Evolutionary conservation across 2,888 invertebrate species (phyloP).

Genomic region (Hemaris fuciformis): DNA sequence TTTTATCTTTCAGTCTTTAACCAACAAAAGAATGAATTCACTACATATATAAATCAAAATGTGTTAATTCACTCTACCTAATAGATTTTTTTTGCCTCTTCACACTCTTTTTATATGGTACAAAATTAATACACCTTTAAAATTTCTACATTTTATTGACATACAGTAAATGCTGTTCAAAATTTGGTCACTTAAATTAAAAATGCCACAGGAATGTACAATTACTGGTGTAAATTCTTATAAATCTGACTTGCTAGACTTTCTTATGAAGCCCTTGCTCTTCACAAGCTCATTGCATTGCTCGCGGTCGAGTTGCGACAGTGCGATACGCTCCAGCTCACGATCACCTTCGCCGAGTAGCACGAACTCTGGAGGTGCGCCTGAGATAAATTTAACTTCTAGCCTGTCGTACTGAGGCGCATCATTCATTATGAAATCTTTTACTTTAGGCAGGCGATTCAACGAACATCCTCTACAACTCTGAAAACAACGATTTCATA

Average conservation of each 20-base stretch:
- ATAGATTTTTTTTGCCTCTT: too few relatives aligned
- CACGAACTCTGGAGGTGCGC: slow-evolving; percentile 84
- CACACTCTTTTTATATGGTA: too few relatives aligned
- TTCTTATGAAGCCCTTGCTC: slow-evolving; percentile 81
- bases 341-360: slow-evolving; percentile 79
- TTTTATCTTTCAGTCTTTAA: slow-evolving; percentile 11
- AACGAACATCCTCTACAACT: slow-evolving; percentile 86
- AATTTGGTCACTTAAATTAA: background rate
- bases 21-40: too few relatives aligned
- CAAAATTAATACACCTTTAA: too few relatives aligned
- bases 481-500: slow-evolving; percentile 55
- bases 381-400: slow-evolving; percentile 85
- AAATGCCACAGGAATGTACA: slow-evolving; percentile 4
- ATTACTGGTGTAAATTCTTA: slow-evolving; percentile 15
- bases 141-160: background rate
- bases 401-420: slow-evolving; percentile 83
- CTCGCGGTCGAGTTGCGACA: slow-evolving; percentile 80
- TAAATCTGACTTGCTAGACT: slow-evolving; percentile 56
- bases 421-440: slow-evolving; percentile 85
- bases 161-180: background rate
- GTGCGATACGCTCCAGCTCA: slow-evolving; percentile 83
- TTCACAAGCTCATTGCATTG: slow-evolving; percentile 85
- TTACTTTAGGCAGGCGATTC: slow-evolving; percentile 85
- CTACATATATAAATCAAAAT: too few relatives aligned
- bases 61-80: too few relatives aligned